A percentile compares a stretch with the other conserved stretches of the same genome.
phyloP scores from a whole-genome alignment of 2,888 invertebrate species.

The Nephrotoma guestfalica region DNA sequence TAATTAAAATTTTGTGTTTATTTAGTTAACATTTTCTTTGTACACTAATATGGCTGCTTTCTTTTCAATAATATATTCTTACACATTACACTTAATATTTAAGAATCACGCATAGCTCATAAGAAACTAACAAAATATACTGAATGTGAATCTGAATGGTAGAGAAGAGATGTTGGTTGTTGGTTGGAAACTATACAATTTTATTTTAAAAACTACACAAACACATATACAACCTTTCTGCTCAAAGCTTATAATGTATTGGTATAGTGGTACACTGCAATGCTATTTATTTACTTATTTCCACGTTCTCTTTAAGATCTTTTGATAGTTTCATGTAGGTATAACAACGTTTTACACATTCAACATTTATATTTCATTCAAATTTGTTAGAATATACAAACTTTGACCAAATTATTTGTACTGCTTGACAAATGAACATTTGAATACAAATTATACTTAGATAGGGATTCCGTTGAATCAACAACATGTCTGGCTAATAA shows the following conservation, averaged over 20 bases:
- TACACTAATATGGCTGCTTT: not conserved
- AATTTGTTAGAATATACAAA: not conserved
- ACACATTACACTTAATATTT: not conserved
- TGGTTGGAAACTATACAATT: not conserved
- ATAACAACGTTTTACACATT: not conserved
- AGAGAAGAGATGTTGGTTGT: not conserved
- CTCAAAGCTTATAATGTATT: not conserved
- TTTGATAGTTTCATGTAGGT: not conserved
- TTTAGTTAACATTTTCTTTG: not conserved
- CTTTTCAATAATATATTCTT: not conserved
- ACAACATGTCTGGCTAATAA: no score
- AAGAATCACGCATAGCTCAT: not conserved
- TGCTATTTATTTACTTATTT: not conserved
- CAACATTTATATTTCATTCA: not conserved
- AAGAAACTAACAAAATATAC: not conserved
- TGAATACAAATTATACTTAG: no score
- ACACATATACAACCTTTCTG: not conserved
- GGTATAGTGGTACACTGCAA: not conserved
- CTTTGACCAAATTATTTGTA: no score
- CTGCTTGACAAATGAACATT: no score
- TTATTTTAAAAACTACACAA: not conserved
- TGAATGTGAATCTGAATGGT: not conserved
- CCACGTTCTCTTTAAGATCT: not conserved
- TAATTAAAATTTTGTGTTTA: not conserved
- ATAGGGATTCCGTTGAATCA: no score